Conservation (phyloP, 2,888 invertebrate genomes). For the Nyleta sp. region DNA sequence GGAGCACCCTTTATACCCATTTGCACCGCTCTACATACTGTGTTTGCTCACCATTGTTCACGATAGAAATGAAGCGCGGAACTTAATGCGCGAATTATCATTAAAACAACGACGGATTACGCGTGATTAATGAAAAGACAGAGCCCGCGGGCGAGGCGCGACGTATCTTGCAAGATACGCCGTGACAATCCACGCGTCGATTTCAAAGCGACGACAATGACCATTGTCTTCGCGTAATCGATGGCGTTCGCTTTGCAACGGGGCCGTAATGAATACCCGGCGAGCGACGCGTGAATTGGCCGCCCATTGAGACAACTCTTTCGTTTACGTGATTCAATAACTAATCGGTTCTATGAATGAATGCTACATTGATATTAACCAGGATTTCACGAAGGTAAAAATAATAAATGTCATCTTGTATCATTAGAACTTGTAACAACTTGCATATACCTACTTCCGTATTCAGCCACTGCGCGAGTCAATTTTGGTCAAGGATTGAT, state of each 20-base stretch:
- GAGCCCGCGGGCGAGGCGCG: constrained; percentile 49
- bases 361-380: constrained; percentile 82
- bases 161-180: constrained; percentile 48
- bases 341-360: constrained; percentile 82
- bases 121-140: constrained; percentile 62
- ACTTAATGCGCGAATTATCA: constrained; percentile 63
- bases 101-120: constrained; percentile 65
- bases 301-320: constrained; percentile 63
- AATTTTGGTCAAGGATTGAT: constrained; percentile 38
- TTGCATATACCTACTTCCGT: constrained; percentile 52
- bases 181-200: constrained; percentile 59
- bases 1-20: constrained; percentile 76
- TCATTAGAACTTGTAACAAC: constrained; percentile 74
- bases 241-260: constrained; percentile 28
- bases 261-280: constrained; percentile 17
- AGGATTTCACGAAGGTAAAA: constrained; percentile 83
- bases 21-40: constrained; percentile 79
- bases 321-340: constrained; percentile 78
- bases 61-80: constrained; percentile 68
- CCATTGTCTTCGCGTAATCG: constrained; percentile 45
- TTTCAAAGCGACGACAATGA: constrained; percentile 38
- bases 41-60: constrained; percentile 74
- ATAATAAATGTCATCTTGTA: constrained; percentile 80
- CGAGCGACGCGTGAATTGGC: constrained; percentile 67
- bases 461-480: constrained; percentile 33